phyloP scores from a whole-genome alignment of 2,888 invertebrate species.

The Leistus spinibarbis region DNA sequence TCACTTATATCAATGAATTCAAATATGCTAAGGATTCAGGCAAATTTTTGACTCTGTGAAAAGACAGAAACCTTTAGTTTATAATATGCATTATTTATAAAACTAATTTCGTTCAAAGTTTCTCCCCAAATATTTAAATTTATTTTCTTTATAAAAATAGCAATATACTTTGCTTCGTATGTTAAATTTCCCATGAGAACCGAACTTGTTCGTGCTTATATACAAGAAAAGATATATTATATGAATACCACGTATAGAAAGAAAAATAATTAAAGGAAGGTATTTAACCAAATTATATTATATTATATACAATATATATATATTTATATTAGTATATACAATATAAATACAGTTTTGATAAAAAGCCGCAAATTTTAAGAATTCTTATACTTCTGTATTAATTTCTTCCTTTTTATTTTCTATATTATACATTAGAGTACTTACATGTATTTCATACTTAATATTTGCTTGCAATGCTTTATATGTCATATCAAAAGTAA shows the following conservation, averaged over 20 bases:
- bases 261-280: not conserved
- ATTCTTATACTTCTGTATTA: too few species aligned
- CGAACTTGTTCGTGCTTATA: slow-evolving; percentile 22
- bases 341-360: not conserved
- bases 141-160: slow-evolving; percentile 18
- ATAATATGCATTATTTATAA: not conserved
- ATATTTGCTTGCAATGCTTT: too few species aligned
- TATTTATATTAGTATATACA: too few species aligned
- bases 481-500: too few species aligned
- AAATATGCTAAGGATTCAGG: too few species aligned
- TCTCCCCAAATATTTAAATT: slow-evolving; percentile 22
- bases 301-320: too few species aligned
- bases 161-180: slow-evolving; percentile 9
- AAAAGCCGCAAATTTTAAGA: not conserved
- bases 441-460: too few species aligned
- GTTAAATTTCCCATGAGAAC: slow-evolving; percentile 27
- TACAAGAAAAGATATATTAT: slow-evolving; percentile 19
- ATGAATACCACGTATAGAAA: not conserved
- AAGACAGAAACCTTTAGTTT: too few species aligned
- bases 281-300: not conserved
- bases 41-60: too few species aligned
- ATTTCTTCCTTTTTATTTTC: too few species aligned
- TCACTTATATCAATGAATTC: too few species aligned
- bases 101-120: slow-evolving; percentile 5
- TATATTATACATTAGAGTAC: too few species aligned